Conservation (phyloP, 2,888 invertebrate genomes). For the Eudemis profundana region DNA sequence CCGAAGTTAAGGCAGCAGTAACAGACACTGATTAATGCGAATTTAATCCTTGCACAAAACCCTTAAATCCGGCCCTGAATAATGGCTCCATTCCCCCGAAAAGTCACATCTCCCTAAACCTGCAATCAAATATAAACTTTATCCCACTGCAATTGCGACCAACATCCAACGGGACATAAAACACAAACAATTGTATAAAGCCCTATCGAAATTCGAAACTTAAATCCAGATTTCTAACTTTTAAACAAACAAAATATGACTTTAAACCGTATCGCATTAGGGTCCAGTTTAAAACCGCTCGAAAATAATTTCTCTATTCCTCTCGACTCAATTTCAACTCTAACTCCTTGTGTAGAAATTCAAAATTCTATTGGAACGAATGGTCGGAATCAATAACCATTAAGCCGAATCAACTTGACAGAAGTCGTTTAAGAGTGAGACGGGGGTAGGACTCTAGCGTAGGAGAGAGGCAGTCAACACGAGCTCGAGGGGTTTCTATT, state of each 20-base stretch:
- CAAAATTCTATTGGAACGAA: conserved; percentile 54
- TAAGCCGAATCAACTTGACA: conserved; percentile 77
- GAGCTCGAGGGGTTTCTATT: conserved; percentile 59
- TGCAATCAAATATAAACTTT: conserved; percentile 64
- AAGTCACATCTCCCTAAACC: conserved; percentile 68
- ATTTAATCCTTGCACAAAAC: conserved; percentile 88
- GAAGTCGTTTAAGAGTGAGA: conserved; percentile 71
- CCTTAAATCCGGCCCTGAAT: conserved; percentile 85
- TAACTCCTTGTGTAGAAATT: conserved; percentile 53
- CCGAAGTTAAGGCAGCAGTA: conserved; percentile 80
- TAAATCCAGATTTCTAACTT: conserved; percentile 74
- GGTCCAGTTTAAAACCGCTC: conserved; percentile 66
- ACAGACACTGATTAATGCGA: conserved; percentile 89
- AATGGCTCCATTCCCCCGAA: conserved; percentile 82
- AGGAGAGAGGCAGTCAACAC: conserved; percentile 60
- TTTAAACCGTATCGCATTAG: conserved; percentile 75
- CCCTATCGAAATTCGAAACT: conserved; percentile 46
- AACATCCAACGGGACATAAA: conserved; percentile 51
- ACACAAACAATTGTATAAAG: conserved; percentile 49
- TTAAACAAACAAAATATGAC: conserved; percentile 73
- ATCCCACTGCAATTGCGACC: conserved; percentile 53
- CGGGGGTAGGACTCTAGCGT: conserved; percentile 52
- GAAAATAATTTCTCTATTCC: conserved; percentile 51
- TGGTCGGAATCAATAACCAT: conserved; percentile 78
- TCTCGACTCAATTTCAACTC: conserved; percentile 52